Evolutionary conservation across 2,113 vertebrate genomes (phyloP), one percentile per base, ranked within the genome.

Genomic region (Chionis minor): DNA sequence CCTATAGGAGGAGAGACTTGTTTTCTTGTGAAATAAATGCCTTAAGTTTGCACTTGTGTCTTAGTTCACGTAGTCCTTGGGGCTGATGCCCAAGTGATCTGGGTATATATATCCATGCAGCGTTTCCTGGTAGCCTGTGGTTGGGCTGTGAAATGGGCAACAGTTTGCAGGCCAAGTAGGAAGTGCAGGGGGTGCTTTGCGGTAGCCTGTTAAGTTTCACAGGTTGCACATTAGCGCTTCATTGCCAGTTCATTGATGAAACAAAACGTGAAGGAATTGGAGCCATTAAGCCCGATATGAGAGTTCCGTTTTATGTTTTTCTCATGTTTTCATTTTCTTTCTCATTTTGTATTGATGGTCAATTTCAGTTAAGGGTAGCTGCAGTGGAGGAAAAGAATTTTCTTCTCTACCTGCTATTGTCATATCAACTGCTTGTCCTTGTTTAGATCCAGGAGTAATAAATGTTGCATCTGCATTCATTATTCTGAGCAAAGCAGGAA

Each of bases 401-500:
- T 63, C 26, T 75, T 70, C 47, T 42, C 32, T 80, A 17, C 30
- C 30, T 77, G 7, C 55, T 78, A 0, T 14, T 86, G 42, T 67
- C 44, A n/a, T 71, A 61, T 83, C 38, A 61, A 9, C 55, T 79
- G 40, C 69, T 90, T 21, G 35, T 55, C n/a, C 58, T 81, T 92
- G 44, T 95, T 94, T 84, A 77, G 61, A 58, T 81, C 75, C 77
- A 81, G 78, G 75, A 93, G 49, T 90, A 86, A 61, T 70, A 73
- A 83, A 88, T 63, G 30, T 30, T 82, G 16, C 61, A 69, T 80
- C 35, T 80, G 24, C 52, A 52, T 69, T 92, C 66, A n/a, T 82
- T 95, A 83, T 87, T 95, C 83, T 82, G 44, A 23, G 35, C 47
- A 80, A 91, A 75, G 73, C 79, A 73, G 7, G 74, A 65, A 89